Conservation (phyloP, 2,888 invertebrate species). For the Agrochola circellaris region DNA sequence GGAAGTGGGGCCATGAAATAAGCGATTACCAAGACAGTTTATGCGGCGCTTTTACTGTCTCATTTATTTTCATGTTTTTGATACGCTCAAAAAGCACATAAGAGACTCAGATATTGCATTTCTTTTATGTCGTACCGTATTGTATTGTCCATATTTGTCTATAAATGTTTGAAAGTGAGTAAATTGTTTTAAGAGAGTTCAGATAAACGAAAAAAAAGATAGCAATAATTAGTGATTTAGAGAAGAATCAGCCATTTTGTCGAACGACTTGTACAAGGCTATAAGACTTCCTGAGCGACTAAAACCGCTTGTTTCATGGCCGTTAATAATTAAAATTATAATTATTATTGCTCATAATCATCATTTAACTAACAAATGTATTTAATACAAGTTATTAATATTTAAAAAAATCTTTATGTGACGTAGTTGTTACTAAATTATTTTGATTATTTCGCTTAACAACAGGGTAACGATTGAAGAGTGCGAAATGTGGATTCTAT, state of each 20-base stretch:
- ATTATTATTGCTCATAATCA: constrained; percentile 57
- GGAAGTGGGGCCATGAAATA: constrained; percentile 52
- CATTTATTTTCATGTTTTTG: not conserved
- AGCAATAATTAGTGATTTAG: constrained; percentile 56
- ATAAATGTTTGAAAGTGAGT: constrained; percentile 11
- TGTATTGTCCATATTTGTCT: constrained; percentile 16
- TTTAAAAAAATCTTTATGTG: constrained; percentile 45
- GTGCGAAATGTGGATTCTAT: constrained; percentile 47
- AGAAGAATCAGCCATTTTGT: not conserved
- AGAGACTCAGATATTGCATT: constrained; percentile 35
- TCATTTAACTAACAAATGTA: constrained; percentile 58
- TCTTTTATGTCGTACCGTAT: constrained; percentile 15
- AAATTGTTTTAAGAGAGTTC: not conserved
- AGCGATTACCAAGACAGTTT: constrained; percentile 38
- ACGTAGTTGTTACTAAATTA: constrained; percentile 59
- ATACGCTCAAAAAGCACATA: not conserved
- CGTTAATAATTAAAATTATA: constrained; percentile 24
- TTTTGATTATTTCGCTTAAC: constrained; percentile 65
- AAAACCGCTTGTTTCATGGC: constrained; percentile 56
- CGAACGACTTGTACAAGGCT: not conserved
- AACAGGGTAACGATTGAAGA: constrained; percentile 63
- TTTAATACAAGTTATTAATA: constrained; percentile 61
- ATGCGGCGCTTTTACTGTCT: not conserved
- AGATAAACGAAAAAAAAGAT: constrained; percentile 6
- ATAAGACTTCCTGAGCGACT: not conserved